Evolutionary conservation across 2,797 vertebrate species (phyloP).

Genomic region (Phrynocephalus vlangalii): DNA sequence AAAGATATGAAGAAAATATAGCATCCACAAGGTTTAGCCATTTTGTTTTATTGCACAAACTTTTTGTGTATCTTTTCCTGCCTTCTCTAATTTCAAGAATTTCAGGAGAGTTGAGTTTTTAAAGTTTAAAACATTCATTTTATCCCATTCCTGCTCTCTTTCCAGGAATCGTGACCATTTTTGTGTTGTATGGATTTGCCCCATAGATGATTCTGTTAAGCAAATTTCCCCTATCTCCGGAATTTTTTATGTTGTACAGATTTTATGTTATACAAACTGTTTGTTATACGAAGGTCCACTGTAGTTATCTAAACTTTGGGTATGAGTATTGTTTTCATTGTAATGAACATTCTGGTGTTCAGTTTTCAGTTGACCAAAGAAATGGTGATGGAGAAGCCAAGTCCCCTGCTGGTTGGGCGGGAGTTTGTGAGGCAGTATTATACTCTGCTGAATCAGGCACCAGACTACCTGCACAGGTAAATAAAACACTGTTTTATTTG

Average conservation of each 20-base stretch:
- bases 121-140: no score
- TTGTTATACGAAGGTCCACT: no score
- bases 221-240: no score
- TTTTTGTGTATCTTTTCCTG: neutral
- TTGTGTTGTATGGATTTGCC: no score
- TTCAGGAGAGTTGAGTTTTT: neutral
- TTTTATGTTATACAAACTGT: no score
- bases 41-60: neutral
- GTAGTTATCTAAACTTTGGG: neutral
- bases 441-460: constrained; percentile 96
- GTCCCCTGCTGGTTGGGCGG: constrained; percentile 99
- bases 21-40: neutral
- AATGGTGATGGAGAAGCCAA: constrained; percentile 99
- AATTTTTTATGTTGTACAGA: no score
- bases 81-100: neutral
- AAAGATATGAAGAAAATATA: neutral
- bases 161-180: no score
- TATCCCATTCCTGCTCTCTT: no score
- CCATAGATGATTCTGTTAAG: no score
- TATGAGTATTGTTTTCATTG: neutral
- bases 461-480: constrained; percentile 96
- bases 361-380: constrained; percentile 98
- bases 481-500: neutral
- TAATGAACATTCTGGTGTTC: constrained; percentile 38
- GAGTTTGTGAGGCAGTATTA: constrained; percentile 99